Evolutionary conservation across 1,140 invertebrate genomes (phyloP).

Genomic region (Lerema accius): DNA sequence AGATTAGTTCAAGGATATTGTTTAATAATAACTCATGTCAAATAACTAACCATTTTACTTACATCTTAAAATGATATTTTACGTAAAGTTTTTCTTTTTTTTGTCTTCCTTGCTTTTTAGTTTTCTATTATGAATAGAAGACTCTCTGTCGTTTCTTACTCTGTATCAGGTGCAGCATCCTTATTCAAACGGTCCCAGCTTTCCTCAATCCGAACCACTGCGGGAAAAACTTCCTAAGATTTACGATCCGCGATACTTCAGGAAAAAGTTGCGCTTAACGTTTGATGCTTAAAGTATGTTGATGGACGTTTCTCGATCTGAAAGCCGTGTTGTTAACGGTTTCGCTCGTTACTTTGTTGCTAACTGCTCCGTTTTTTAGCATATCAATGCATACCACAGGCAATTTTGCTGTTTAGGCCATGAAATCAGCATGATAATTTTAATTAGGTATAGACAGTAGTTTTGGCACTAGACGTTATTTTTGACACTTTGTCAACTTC

Average conservation of each 20-base stretch:
- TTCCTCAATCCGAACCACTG: slow-evolving; percentile 52
- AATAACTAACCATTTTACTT: no score
- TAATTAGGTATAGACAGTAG: no score
- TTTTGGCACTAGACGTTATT: no score
- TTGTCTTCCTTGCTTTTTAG: no score
- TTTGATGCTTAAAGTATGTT: slow-evolving; percentile 31
- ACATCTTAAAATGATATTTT: no score
- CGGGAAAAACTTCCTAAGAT: slow-evolving; percentile 58
- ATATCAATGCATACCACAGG: neutral
- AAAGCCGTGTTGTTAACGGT: slow-evolving; percentile 20
- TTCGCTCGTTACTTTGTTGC: slow-evolving; percentile 12
- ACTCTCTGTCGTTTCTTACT: slow-evolving; percentile 19
- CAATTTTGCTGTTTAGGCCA: neutral
- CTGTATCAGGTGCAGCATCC: slow-evolving; percentile 33
- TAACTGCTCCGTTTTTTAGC: slow-evolving; percentile 4
- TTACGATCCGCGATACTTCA: slow-evolving; percentile 51
- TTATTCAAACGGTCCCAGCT: slow-evolving; percentile 42
- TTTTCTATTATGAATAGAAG: neutral
- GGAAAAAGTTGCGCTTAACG: slow-evolving; percentile 21
- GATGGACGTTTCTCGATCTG: slow-evolving; percentile 28
- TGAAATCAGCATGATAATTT: neutral
- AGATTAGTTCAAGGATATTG: no score
- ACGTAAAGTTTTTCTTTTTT: no score
- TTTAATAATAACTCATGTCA: no score
- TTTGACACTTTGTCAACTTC: no score